Conservation (phyloP, 2,797 vertebrate genomes). For the Chelidonichthys spinosus region DNA sequence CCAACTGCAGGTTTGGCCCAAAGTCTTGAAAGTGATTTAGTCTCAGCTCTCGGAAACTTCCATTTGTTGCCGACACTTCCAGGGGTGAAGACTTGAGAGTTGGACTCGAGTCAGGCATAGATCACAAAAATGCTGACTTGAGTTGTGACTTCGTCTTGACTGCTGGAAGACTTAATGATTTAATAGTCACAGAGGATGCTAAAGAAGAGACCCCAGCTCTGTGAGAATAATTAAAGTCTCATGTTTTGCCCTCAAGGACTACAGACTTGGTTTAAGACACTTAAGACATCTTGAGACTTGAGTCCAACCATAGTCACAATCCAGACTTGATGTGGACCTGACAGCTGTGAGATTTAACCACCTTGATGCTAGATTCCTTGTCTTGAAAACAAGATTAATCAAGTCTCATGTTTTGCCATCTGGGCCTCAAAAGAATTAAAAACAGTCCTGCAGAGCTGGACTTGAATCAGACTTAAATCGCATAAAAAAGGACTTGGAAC, state of each 20-base stretch:
- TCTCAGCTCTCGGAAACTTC: not conserved
- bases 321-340: not conserved
- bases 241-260: not conserved
- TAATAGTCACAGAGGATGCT: not conserved
- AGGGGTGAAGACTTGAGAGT: not conserved
- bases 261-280: not conserved
- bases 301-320: not conserved
- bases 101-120: not conserved
- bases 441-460: conserved; percentile 4
- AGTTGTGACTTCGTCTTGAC: not conserved
- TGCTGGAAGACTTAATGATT: not conserved
- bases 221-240: not conserved
- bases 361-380: not conserved
- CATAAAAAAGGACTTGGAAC: not conserved
- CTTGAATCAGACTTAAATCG: not conserved
- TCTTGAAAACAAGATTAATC: not conserved
- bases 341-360: not conserved
- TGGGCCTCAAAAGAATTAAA: not conserved
- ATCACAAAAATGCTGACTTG: conserved; percentile 8
- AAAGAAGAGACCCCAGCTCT: not conserved
- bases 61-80: not conserved
- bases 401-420: not conserved
- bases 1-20: not conserved
- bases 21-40: conserved; percentile 8
- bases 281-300: not conserved